Conservation (phyloP, 2,113 vertebrate species). For the Lutjanus erythropterus region DNA sequence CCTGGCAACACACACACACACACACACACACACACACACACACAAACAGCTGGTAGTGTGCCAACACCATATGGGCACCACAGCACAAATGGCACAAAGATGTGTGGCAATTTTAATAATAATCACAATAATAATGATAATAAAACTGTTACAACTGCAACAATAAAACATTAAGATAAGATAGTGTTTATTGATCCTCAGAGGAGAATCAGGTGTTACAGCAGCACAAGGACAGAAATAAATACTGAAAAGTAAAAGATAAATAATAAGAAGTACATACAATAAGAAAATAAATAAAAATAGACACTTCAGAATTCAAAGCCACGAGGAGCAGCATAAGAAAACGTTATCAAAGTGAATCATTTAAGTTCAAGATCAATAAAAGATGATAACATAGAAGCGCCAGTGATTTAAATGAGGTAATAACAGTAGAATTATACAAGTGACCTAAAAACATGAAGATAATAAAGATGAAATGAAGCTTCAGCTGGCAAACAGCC, state of each 20-base stretch:
- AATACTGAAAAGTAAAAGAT: too few species aligned
- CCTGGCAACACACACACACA: conserved; percentile 50
- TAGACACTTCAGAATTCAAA: neutral
- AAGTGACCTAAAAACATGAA: neutral
- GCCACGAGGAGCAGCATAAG: too few species aligned
- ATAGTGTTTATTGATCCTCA: neutral
- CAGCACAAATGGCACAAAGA: conserved; percentile 45
- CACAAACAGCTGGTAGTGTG: conserved; percentile 57
- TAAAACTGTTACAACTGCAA: conserved; percentile 10
- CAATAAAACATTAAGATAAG: neutral
- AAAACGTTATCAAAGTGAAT: neutral
- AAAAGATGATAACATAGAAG: neutral
- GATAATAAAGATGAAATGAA: neutral
- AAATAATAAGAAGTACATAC: neutral
- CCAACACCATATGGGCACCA: conserved; percentile 69
- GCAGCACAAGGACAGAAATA: neutral
- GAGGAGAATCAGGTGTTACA: neutral
- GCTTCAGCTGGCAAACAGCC: neutral
- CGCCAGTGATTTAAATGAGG: neutral
- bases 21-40: conserved; percentile 47
- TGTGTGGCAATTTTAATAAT: conserved; percentile 52
- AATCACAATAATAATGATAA: conserved; percentile 42
- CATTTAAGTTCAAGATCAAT: neutral
- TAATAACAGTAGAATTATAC: neutral
- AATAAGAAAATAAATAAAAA: neutral